Conservation (phyloP, 2,113 vertebrate species). For the Sciurus niger region DNA sequence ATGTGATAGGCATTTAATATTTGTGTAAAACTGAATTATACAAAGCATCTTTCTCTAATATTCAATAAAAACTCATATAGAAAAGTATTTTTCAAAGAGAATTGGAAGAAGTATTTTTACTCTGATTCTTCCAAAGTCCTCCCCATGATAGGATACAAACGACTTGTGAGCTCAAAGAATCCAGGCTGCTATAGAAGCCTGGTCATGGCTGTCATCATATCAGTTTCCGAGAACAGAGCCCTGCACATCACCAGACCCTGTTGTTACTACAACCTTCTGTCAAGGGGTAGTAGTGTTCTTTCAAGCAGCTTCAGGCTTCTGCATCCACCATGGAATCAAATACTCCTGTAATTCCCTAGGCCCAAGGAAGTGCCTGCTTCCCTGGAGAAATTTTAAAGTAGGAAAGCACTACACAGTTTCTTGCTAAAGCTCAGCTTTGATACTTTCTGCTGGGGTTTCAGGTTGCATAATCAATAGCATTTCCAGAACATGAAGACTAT, state of each 20-base stretch:
- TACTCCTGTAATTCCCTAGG: background rate
- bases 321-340: background rate
- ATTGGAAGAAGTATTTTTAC: background rate
- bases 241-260: background rate
- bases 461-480: background rate
- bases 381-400: background rate
- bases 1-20: background rate
- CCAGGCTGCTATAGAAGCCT: background rate
- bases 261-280: background rate
- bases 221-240: background rate
- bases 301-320: background rate
- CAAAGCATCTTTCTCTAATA: background rate
- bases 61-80: background rate
- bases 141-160: background rate
- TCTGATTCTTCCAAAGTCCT: conserved; percentile 8
- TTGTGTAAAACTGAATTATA: background rate
- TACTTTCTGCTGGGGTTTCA: background rate
- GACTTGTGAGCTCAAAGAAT: background rate
- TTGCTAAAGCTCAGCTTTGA: background rate
- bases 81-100: conserved; percentile 51
- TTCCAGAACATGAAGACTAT: conserved; percentile 6
- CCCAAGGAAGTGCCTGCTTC: background rate
- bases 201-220: background rate
- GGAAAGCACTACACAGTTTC: background rate
- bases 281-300: background rate